These are phyloP conservation scores for Acrobasis repandana DNA, from an alignment of 2,888 invertebrate genomes.

Conservation along the genomic window DNA sequence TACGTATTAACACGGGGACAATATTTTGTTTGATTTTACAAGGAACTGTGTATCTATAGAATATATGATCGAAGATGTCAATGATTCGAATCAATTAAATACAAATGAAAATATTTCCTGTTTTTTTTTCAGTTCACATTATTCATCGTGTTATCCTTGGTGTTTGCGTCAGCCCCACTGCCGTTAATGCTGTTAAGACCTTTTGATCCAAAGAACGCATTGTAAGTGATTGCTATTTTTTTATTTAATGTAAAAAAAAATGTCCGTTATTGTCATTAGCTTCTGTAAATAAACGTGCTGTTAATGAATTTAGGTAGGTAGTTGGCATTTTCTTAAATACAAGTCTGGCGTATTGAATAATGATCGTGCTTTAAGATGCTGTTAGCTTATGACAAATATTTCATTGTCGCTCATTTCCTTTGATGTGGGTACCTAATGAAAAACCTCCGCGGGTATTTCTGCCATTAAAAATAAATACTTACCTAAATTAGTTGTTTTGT, in stretches of 20 bases:
- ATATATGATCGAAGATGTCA: no score
- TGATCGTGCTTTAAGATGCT: neutral
- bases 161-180: slow-evolving; percentile 85
- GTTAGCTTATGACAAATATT: neutral
- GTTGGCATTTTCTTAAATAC: neutral
- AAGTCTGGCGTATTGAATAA: neutral
- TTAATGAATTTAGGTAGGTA: neutral
- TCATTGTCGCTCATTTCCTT: no score
- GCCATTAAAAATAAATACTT: no score
- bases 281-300: neutral
- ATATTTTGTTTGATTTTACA: no score
- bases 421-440: no score
- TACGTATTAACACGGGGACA: no score
- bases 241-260: slow-evolving; percentile 1
- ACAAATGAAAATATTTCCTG: no score
- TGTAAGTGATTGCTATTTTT: slow-evolving; percentile 83
- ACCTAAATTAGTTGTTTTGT: no score
- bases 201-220: slow-evolving; percentile 88
- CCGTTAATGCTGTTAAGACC: slow-evolving; percentile 90
- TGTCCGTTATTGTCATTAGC: neutral
- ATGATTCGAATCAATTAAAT: no score
- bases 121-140: slow-evolving; percentile 72
- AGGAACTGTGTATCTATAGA: no score
- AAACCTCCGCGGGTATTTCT: no score
- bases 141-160: slow-evolving; percentile 84